Evolutionary conservation across 1,140 invertebrate species (phyloP).

Genomic region (Subanguina moxae): DNA sequence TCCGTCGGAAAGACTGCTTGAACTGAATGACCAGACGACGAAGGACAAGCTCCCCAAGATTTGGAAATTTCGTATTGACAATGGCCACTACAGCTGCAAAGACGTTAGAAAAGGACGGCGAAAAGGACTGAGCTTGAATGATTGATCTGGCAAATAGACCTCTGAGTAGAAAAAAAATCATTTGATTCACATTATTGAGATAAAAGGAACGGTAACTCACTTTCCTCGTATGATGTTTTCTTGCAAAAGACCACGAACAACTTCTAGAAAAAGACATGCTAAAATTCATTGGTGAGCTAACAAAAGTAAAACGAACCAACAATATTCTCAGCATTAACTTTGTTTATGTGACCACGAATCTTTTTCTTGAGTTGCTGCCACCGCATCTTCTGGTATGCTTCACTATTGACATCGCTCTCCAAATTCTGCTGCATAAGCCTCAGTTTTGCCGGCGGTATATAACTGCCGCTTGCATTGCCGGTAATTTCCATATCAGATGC

Average conservation of each 20-base stretch:
- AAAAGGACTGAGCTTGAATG: conserved; percentile 91
- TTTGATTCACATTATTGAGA: conserved; percentile 29
- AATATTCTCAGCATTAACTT: conserved; percentile 92
- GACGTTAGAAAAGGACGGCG: conserved; percentile 93
- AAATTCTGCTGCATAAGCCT: conserved; percentile 84
- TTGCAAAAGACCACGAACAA: conserved; percentile 82
- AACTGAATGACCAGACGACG: conserved; percentile 83
- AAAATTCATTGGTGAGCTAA: too few relatives aligned
- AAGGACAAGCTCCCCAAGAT: conserved; percentile 87
- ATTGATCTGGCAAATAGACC: conserved; percentile 70
- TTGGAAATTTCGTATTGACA: conserved; percentile 95
- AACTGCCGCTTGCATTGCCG: conserved; percentile 64
- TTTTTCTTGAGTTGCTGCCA: conserved; percentile 99
- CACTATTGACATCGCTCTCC: conserved; percentile 78
- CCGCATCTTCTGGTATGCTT: conserved; percentile 88
- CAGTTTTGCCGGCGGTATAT: conserved; percentile 93
- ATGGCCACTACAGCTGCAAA: conserved; percentile 88
- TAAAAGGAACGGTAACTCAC: conserved; percentile 41
- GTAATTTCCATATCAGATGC: background rate
- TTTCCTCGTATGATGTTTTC: conserved; percentile 92
- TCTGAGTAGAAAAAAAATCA: too few relatives aligned
- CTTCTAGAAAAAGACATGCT: conserved; percentile 56
- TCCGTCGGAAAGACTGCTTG: conserved; percentile 78
- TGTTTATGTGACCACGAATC: conserved; percentile 96
- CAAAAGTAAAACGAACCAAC: conserved; percentile 62